phyloP scores from a whole-genome alignment of 2,113 vertebrate species.

The Tupaia chinensis region DNA sequence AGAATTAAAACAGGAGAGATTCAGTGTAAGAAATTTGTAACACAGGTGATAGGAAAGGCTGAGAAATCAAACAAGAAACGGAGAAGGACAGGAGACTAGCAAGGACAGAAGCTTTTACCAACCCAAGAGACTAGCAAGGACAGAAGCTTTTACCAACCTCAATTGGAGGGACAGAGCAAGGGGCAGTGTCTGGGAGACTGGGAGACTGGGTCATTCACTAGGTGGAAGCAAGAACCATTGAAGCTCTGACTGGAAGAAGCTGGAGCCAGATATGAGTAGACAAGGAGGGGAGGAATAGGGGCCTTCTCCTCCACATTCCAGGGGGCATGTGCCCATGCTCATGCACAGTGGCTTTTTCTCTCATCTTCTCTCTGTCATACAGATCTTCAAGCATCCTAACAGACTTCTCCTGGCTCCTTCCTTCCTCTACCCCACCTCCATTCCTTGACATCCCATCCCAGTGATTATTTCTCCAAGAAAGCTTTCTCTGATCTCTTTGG shows the following conservation, averaged over 20 bases:
- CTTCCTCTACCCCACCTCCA: neutral
- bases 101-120: neutral
- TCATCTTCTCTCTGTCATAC: rapidly evolving
- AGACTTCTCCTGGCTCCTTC: neutral
- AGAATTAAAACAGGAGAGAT: neutral
- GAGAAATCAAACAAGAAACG: neutral
- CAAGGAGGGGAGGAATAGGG: neutral
- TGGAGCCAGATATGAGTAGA: neutral
- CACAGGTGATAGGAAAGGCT: neutral
- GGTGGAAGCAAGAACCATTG: no score
- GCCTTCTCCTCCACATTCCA: neutral
- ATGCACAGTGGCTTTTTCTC: no score
- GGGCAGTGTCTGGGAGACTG: neutral
- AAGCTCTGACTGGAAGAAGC: neutral
- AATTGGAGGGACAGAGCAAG: neutral
- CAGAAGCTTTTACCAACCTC: neutral
- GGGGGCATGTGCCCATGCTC: no score
- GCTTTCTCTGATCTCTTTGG: neutral
- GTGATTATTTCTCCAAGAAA: neutral
- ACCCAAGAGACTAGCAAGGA: neutral
- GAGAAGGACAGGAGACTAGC: neutral
- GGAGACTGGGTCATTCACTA: neutral
- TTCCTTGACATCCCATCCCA: neutral
- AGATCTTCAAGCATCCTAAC: neutral
- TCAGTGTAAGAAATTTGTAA: neutral